Evolutionary conservation across 2,888 invertebrate species (phyloP).

Genomic region (Drosophila tripunctata): DNA sequence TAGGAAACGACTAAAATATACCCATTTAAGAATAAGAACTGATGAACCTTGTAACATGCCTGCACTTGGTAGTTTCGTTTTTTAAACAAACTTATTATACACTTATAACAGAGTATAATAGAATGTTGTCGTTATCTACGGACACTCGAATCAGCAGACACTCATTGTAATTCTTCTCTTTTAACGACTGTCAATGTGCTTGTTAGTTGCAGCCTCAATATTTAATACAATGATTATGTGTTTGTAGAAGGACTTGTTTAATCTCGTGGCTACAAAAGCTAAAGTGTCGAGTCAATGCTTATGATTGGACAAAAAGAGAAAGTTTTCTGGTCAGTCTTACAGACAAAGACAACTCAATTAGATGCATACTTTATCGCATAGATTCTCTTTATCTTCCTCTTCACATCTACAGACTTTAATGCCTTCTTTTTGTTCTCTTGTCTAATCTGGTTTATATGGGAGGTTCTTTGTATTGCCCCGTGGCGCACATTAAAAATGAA

Average conservation of each 20-base stretch:
- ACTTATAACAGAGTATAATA: no score
- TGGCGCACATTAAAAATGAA: slow-evolving; percentile 37
- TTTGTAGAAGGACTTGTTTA: slow-evolving; percentile 33
- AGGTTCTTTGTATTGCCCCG: slow-evolving; percentile 2
- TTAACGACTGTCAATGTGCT: slow-evolving; percentile 48
- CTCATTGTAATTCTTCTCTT: slow-evolving; percentile 29
- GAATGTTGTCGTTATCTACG: no score
- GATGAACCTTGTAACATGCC: no score
- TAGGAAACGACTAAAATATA: no score
- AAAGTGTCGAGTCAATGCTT: no score
- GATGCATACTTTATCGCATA: slow-evolving; percentile 4
- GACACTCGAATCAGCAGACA: slow-evolving; percentile 5
- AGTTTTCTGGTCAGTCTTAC: slow-evolving; percentile 10
- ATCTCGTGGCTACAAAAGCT: slow-evolving; percentile 42
- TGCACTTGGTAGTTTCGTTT: no score
- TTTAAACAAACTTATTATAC: no score
- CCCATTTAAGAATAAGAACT: no score
- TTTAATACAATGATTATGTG: background rate
- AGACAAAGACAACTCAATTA: slow-evolving; percentile 28
- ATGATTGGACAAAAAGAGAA: slow-evolving; percentile 16
- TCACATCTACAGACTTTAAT: slow-evolving; percentile 3
- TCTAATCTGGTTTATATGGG: slow-evolving; percentile 12
- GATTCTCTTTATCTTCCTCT: background rate
- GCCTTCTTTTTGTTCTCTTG: background rate
- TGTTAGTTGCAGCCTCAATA: slow-evolving; percentile 34